Conservation (phyloP, 2,888 invertebrate genomes). For the Slavum lentiscoides region DNA sequence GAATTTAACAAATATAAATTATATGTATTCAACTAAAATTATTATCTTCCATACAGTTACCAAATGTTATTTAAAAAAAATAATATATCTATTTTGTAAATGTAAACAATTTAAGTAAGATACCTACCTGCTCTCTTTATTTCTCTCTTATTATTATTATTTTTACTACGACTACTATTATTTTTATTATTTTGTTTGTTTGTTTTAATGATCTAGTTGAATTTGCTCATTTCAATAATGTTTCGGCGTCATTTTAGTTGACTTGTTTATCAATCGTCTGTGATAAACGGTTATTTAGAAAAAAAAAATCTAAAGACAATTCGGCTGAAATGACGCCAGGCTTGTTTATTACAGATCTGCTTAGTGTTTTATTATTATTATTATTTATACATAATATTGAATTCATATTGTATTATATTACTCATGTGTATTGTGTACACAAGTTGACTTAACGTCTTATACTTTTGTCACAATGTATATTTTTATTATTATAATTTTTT, state of each 20-base stretch:
- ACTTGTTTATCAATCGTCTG: slow-evolving; percentile 44
- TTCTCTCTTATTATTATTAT: slow-evolving; percentile 48
- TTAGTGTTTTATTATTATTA: slow-evolving; percentile 49
- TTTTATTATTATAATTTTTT: slow-evolving; percentile 37
- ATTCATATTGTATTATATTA: slow-evolving; percentile 49
- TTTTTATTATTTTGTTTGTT: slow-evolving; percentile 48
- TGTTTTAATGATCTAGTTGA: slow-evolving; percentile 54
- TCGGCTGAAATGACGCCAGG: slow-evolving; percentile 50
- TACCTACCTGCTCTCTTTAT: slow-evolving; percentile 50
- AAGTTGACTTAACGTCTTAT: slow-evolving; percentile 29
- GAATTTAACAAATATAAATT: slow-evolving; percentile 30
- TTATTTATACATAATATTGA: slow-evolving; percentile 42
- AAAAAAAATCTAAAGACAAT: slow-evolving; percentile 47
- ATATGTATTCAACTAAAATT: slow-evolving; percentile 40
- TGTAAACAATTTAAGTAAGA: slow-evolving; percentile 37
- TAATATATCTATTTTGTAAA: slow-evolving; percentile 27
- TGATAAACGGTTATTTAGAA: slow-evolving; percentile 49
- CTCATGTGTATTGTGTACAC: slow-evolving; percentile 37
- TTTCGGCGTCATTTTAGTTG: slow-evolving; percentile 52
- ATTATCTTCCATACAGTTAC: slow-evolving; percentile 45
- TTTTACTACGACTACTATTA: slow-evolving; percentile 29
- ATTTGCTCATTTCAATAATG: slow-evolving; percentile 53
- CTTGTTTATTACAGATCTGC: slow-evolving; percentile 54
- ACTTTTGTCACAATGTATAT: slow-evolving; percentile 47
- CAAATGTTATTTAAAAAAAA: slow-evolving; percentile 35